Base-by-base conservation (phyloP, 2,113 vertebrate species). In the Chaetops frenatus region DNA sequence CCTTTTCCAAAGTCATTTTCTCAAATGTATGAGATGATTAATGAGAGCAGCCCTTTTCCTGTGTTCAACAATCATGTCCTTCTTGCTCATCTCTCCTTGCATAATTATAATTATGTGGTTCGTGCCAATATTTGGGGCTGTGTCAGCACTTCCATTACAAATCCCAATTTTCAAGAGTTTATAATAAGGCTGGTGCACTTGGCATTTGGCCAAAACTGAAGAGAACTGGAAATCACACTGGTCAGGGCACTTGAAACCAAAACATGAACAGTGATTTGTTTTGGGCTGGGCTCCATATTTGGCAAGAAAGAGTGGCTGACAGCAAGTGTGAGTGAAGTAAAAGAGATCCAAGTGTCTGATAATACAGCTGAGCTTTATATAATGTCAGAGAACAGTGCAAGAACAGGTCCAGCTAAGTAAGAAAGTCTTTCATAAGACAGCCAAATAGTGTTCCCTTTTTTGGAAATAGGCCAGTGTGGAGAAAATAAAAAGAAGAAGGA, bases 131-230 rank as follows among this genome's bases (percentile, higher is more conserved):
- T 88, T 87, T 92, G 91, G 72, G 81, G 25, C 45, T 79, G 65
- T 88, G 88, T 97, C 95, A 95, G 83, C 94, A 86, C 74, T 96
- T 96, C 71, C 35, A 76, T 96, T 95, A 92, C 73, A 94, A 95
- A 66, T 36, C 31, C 15, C 45, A 44, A 2, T 91, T 91, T 97
- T 95, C n/a, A 57, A 67, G 42, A 93, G 53, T 93, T 94, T 86
- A 33, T 72, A 79, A 54, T 67, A 86, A 45, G 65, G 53, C 78
- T 94, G 90, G 65, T 93, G 78, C 22, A 38, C 60, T 94, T 95
- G 94, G 80, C 83, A 70, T 81, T 88, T 88, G 25, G 50, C 74
- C 10, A 6, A 42, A 91, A 89, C 18, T 73, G 42, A 81, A 71
- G 18, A 91, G 73, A 79, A 61, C 42, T 97, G 81, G 67, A 96